Conservation (phyloP, 2,888 invertebrate species). For the Odontothrips loti region DNA sequence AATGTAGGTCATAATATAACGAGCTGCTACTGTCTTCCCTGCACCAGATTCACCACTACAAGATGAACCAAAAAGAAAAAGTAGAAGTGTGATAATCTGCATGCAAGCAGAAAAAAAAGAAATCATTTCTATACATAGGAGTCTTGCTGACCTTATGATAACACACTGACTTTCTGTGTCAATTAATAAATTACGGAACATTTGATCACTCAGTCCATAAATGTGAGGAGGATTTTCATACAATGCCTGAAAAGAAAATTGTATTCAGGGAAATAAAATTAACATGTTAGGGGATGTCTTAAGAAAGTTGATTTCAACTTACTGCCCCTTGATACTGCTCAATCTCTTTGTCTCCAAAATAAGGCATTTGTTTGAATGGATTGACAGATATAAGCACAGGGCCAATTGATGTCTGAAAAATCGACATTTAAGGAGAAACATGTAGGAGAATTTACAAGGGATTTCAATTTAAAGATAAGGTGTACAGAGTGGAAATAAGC, state of each 20-base stretch:
- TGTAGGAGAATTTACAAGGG: neutral
- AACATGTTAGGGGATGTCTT: conserved; percentile 15
- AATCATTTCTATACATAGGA: no score
- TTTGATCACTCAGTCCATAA: conserved; percentile 63
- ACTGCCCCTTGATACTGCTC: conserved; percentile 57
- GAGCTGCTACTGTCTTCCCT: conserved; percentile 64
- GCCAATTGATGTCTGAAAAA: conserved; percentile 58
- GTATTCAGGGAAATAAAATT: neutral
- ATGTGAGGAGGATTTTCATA: conserved; percentile 69
- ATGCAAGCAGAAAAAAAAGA: neutral
- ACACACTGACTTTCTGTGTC: conserved; percentile 66
- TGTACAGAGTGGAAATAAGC: conserved; percentile 29
- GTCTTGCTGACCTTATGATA: conserved; percentile 56
- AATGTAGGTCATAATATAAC: conserved; percentile 63
- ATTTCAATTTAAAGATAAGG: conserved; percentile 41
- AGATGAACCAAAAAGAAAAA: conserved; percentile 35
- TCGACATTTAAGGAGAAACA: conserved; percentile 36
- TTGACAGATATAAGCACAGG: conserved; percentile 61
- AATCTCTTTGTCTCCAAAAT: conserved; percentile 60
- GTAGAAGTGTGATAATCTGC: neutral
- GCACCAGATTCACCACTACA: conserved; percentile 62
- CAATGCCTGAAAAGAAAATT: conserved; percentile 51
- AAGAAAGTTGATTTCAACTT: conserved; percentile 40
- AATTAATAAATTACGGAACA: conserved; percentile 68
- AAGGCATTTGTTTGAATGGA: conserved; percentile 60